Evolutionary conservation across 2,113 vertebrate species (phyloP).

Genomic region (Oreotragus oreotragus): DNA sequence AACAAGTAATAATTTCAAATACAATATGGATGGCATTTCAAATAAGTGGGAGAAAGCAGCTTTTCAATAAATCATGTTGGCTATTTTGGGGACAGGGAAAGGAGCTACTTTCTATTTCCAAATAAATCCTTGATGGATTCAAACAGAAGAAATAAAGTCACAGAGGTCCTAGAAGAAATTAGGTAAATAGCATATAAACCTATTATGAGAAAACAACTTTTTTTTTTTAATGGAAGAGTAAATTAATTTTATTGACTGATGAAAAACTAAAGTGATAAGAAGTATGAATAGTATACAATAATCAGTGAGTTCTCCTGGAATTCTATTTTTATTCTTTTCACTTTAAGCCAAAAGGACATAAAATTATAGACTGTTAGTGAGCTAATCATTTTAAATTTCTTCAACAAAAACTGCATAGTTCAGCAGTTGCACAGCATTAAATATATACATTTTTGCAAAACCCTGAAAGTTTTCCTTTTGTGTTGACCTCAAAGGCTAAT

Average conservation of each 20-base stretch:
- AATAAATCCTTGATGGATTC: background rate
- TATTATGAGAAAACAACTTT: background rate
- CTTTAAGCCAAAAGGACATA: constrained; percentile 75
- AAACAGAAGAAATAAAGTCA: background rate
- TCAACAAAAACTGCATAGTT: constrained; percentile 76
- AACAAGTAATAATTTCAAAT: background rate
- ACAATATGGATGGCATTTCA: background rate
- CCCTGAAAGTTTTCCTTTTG: constrained; percentile 68
- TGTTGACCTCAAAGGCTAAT: constrained; percentile 61
- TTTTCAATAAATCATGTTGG: background rate
- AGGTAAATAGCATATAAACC: background rate
- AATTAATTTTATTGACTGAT: constrained; percentile 84
- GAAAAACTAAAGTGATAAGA: constrained; percentile 78
- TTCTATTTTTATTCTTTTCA: constrained; percentile 72
- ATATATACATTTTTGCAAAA: constrained; percentile 78
- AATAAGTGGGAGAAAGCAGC: background rate
- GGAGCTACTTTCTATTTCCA: background rate
- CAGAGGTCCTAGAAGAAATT: background rate
- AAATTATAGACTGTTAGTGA: constrained; percentile 71
- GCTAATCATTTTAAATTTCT: constrained; percentile 66
- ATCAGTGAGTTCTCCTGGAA: constrained; percentile 70
- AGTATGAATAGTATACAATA: constrained; percentile 72
- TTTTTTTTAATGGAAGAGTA: constrained; percentile 85
- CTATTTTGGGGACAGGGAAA: background rate
- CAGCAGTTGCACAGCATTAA: constrained; percentile 77